Evolutionary conservation across 2,113 vertebrate genomes (phyloP), one percentile per base, ranked within the genome.

Genomic region (Salvator merianae): DNA sequence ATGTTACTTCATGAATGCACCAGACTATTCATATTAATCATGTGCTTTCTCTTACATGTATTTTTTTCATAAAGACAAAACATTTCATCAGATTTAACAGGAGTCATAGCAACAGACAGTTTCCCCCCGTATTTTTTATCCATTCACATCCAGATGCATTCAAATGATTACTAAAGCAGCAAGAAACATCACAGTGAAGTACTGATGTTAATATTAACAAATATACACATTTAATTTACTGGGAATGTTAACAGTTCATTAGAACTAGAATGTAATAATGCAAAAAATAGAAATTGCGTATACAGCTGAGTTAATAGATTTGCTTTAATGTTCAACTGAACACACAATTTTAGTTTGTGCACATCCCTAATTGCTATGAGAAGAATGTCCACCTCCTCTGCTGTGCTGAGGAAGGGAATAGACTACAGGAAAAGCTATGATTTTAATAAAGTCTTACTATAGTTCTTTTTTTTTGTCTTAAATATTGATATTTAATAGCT

Each of bases 41-140:
- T 34, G 43, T 47, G 38, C 40, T 73, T 26, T 32, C 32, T 73
- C 30, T 82, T 40, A 62, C 36, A 89, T 81, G 9, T 28, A 84
- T 68, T 70, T 1, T 75, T 8, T 6, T 89, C 7, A 78, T 79
- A 24, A 81, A 86, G n/a, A 77, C 88, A 79, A 62, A 86, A 66
- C 1, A 0, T 68, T 59, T 86, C 34, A 68, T 53, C 69, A 92
- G 68, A 84, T 93, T 90, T 87, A 71, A 30, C 47, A 74, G 71
- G 83, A 95, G 77, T 93, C 86, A 47, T 84, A 59, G 90, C 75
- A 87, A 82, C 20, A 86, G 47, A 78, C 77, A 89, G 84, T 76
- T 47, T 5, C 30, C 84, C 84, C 55, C 24, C 10, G 16, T 16
- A 77, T 87, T 63, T 71, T 47, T 90, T 87, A 85, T 85, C 32